Evolutionary conservation across 2,797 vertebrate genomes (phyloP).

Genomic region (Anableps anableps): DNA sequence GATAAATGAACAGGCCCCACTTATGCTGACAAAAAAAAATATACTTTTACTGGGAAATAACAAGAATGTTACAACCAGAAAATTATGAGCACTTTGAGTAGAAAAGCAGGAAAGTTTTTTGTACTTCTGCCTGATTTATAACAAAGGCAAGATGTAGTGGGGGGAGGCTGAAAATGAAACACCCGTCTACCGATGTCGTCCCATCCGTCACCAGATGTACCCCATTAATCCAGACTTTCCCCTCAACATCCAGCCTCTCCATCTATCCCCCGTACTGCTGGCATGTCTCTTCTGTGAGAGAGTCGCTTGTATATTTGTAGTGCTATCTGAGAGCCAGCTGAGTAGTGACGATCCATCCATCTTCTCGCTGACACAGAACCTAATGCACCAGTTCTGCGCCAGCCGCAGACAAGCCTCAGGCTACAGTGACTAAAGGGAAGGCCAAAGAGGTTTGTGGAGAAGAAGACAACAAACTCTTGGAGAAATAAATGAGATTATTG

Average conservation of each 20-base stretch:
- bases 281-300: conserved; percentile 57
- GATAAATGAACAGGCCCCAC: conserved; percentile 38
- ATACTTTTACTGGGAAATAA: background rate
- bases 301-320: conserved; percentile 48
- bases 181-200: conserved; percentile 68
- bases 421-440: conserved; percentile 23
- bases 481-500: conserved; percentile 23
- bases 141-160: conserved; percentile 63
- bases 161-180: conserved; percentile 76
- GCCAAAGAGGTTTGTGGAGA: conserved; percentile 23
- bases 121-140: conserved; percentile 57
- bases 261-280: conserved; percentile 63
- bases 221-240: conserved; percentile 72
- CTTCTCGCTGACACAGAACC: conserved; percentile 56
- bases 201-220: conserved; percentile 75
- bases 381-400: conserved; percentile 48
- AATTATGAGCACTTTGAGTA: background rate
- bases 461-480: conserved; percentile 32
- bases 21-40: conserved; percentile 17
- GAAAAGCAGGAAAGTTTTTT: conserved; percentile 28
- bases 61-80: conserved; percentile 2
- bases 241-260: conserved; percentile 39
- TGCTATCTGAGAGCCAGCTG: conserved; percentile 51
- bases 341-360: conserved; percentile 70
- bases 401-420: conserved; percentile 45